phyloP scores from a whole-genome alignment of 2,797 vertebrate species.

The Furcifer pardalis region DNA sequence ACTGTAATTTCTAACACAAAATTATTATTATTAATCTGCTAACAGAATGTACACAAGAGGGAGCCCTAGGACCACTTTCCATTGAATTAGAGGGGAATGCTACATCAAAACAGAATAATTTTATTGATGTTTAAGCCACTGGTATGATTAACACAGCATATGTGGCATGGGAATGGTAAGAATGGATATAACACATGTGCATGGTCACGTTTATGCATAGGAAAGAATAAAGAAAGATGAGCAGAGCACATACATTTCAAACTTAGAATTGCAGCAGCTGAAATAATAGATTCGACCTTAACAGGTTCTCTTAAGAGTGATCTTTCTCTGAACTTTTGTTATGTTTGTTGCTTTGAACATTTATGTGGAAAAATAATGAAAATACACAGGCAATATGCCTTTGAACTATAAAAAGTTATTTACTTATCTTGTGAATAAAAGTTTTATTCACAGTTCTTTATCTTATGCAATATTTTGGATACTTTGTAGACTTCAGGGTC shows the following conservation, averaged over 20 bases:
- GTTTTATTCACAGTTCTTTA: too few species aligned
- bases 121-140: neutral
- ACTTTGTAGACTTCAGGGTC: too few species aligned
- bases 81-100: neutral
- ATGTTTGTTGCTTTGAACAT: neutral
- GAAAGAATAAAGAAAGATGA: neutral
- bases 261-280: neutral
- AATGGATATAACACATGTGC: neutral
- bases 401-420: too few species aligned
- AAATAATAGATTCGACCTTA: neutral
- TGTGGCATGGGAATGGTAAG: neutral
- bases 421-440: too few species aligned
- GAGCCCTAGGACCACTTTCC: constrained; percentile 65
- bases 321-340: neutral
- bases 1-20: too few species aligned
- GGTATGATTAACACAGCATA: neutral
- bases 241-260: neutral
- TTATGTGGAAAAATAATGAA: neutral
- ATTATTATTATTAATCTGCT: constrained; percentile 36
- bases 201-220: too few species aligned
- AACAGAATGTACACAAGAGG: constrained; percentile 74
- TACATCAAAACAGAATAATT: neutral
- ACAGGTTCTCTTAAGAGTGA: neutral
- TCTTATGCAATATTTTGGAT: too few species aligned
- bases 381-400: too few species aligned